Conservation (phyloP, 1,140 invertebrate species). For the Phenacoccus solenopsis region DNA sequence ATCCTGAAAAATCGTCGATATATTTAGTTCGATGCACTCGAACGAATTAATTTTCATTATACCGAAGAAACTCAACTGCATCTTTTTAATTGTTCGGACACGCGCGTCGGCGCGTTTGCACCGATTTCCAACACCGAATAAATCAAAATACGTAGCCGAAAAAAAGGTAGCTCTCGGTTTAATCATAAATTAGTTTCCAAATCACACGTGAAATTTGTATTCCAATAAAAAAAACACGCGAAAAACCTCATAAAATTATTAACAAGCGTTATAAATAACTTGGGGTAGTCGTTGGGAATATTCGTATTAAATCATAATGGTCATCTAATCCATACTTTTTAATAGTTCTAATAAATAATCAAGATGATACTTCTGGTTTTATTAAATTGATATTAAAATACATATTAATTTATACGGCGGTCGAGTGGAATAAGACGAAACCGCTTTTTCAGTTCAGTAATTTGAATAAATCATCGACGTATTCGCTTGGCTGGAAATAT, state of each 20-base stretch:
- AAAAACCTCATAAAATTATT: not conserved
- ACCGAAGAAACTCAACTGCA: too few species aligned
- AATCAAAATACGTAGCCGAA: not conserved
- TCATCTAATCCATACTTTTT: not conserved
- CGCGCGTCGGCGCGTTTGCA: not conserved
- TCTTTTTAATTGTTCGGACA: too few species aligned
- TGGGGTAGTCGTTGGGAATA: not conserved
- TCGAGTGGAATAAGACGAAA: not conserved
- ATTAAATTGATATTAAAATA: not conserved
- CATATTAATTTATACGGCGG: not conserved
- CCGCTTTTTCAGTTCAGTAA: not conserved
- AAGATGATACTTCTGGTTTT: constrained; percentile 2
- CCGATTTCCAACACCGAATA: not conserved
- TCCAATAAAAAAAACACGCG: not conserved
- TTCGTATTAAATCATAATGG: not conserved
- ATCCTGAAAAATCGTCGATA: too few species aligned
- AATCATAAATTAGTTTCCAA: not conserved
- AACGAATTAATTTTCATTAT: too few species aligned
- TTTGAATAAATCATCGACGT: not conserved
- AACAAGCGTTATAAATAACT: not conserved
- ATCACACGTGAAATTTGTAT: not conserved
- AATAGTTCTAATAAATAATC: not conserved
- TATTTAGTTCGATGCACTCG: too few species aligned
- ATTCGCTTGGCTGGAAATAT: not conserved
- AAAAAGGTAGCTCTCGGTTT: not conserved